phyloP scores from a whole-genome alignment of 2,888 invertebrate species.

The Dynastes maya region DNA sequence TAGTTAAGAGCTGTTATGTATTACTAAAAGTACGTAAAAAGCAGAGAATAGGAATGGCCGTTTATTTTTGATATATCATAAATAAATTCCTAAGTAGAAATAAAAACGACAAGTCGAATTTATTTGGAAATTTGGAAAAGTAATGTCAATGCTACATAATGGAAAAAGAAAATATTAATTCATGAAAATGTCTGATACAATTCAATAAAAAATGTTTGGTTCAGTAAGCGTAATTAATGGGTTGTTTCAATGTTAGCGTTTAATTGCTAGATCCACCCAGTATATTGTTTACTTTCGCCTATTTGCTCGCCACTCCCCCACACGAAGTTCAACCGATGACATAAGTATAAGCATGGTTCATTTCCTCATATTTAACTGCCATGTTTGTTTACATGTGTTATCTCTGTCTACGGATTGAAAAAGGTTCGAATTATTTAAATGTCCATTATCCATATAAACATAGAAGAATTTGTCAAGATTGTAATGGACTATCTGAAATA shows the following conservation, averaged over 20 bases:
- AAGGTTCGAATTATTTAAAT: slow-evolving; percentile 53
- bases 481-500: not conserved
- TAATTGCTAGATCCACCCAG: not conserved
- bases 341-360: slow-evolving; percentile 60
- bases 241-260: not conserved
- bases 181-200: too few relatives aligned
- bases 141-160: too few relatives aligned
- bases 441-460: not conserved
- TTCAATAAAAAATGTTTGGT: too few relatives aligned
- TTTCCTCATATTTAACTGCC: slow-evolving; percentile 61
- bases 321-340: slow-evolving; percentile 55
- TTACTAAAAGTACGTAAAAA: too few relatives aligned
- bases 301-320: slow-evolving; percentile 40
- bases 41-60: too few relatives aligned
- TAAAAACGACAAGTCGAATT: too few relatives aligned
- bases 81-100: too few relatives aligned
- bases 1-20: too few relatives aligned
- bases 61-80: too few relatives aligned
- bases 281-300: slow-evolving; percentile 15
- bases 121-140: too few relatives aligned
- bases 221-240: too few relatives aligned
- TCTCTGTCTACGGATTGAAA: slow-evolving; percentile 57
- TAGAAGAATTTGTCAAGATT: not conserved
- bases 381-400: slow-evolving; percentile 66
- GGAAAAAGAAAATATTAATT: too few relatives aligned